Evolutionary conservation across 2,888 invertebrate species (phyloP), one percentile per base, ranked within the genome.

Genomic region (Drosophila ezoana): DNA sequence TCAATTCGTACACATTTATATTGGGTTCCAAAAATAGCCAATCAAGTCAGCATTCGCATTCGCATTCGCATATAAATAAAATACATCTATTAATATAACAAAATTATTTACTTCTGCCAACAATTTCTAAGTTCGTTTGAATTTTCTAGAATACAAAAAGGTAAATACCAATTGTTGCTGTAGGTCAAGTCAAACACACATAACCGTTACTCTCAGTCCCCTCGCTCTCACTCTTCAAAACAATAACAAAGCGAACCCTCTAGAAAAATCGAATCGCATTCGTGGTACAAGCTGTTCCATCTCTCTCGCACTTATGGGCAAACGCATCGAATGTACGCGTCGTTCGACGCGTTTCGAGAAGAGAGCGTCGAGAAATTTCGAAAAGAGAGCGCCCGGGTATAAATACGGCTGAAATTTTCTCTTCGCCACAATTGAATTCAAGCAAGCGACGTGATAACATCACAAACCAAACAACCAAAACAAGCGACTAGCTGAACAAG

Each of bases 371-470:
- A 71, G 81, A 84, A 78, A 41, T 45, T 81, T 83, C 84, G 57
- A 16, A 58, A 61, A 56, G 41, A 72, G 76, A 52, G 72, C 59
- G 41, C 40, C 2, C 1, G 41, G 33, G 83, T 84, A 84, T 84
- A 84, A 84, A 84, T 85, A 82, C 51, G 44, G 57, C 40, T 33
- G 56, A 8, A 38, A 44, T n/a, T 74, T 58, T 41, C 74, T 69
- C 67, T 58, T 64, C 13, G 60, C n/a, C 40, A 37, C 84, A 83
- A 44, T 79, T 79, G 41, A 81, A 77, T 45, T 72, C 65, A 73
- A 87, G 18, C 70, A 87, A 82, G 65, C 76, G 41, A 87, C 70
- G 66, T 68, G 69, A 77, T 45, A 66, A 68, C 73, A 67, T 72
- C 72, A 66, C 58, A 44, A 63, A 52, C 28, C 33, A 37, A 45